Percentiles rank a stretch among this genome's conserved stretches.
Evolutionary conservation across 2,113 vertebrate genomes (phyloP).

Genomic region (Amazona guildingii): DNA sequence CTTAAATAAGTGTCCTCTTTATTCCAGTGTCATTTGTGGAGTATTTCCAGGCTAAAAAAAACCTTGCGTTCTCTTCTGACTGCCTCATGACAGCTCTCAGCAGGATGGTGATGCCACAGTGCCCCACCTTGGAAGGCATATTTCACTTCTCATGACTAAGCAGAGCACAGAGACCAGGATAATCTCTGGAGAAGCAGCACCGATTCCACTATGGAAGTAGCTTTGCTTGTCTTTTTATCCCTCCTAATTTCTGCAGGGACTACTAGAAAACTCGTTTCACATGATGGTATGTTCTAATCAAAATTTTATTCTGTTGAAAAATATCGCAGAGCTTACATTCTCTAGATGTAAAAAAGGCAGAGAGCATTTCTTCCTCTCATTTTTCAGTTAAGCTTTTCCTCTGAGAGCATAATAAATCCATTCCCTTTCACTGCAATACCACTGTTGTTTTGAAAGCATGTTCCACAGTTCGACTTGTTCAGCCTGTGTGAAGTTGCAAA

Average conservation of each 20-base stretch:
- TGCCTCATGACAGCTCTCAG: too few relatives aligned
- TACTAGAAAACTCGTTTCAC: background rate
- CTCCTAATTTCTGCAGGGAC: background rate
- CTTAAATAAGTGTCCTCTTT: too few relatives aligned
- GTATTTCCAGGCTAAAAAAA: background rate
- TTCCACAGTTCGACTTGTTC: background rate
- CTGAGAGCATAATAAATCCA: background rate
- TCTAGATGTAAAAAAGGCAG: background rate
- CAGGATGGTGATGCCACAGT: constrained; percentile 23
- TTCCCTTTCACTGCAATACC: background rate
- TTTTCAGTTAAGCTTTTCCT: background rate
- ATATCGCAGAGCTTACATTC: background rate
- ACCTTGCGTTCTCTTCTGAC: background rate
- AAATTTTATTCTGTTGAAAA: background rate
- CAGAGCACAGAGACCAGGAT: background rate
- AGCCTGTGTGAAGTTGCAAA: background rate
- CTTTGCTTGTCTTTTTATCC: constrained; percentile 20
- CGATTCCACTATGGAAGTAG: background rate
- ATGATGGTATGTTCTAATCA: background rate
- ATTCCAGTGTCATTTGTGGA: background rate
- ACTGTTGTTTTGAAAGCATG: background rate
- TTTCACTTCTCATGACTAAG: background rate
- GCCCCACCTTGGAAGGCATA: fast-evolving
- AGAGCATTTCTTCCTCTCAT: background rate
- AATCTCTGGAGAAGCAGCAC: background rate